These are phyloP conservation scores for Leptothorax acervorum DNA, from an alignment of 2,888 invertebrate species.

Conservation along the genomic window DNA sequence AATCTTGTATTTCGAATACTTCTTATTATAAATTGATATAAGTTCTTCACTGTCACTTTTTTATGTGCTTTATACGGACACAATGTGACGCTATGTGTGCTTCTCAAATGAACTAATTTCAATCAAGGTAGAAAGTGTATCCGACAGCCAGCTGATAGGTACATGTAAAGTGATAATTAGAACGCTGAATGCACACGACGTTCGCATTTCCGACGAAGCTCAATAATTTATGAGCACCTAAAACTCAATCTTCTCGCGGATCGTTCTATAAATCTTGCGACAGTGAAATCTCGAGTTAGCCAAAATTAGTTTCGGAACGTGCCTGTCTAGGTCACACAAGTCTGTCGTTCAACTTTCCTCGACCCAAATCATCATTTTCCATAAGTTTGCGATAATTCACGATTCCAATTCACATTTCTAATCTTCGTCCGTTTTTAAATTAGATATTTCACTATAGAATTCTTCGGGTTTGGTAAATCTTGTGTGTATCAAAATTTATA, in stretches of 20 bases:
- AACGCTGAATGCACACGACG: constrained; percentile 51
- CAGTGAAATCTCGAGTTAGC: constrained; percentile 52
- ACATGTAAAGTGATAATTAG: constrained; percentile 54
- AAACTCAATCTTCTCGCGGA: constrained; percentile 50
- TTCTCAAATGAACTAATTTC: constrained; percentile 41
- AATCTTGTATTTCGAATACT: neutral
- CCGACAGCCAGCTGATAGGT: constrained; percentile 51
- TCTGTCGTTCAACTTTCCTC: constrained; percentile 27
- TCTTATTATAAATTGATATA: constrained; percentile 1
- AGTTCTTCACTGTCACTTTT: neutral
- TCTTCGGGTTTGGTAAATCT: neutral
- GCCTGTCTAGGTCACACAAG: constrained; percentile 46
- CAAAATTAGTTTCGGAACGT: constrained; percentile 51
- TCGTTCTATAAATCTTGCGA: constrained; percentile 54
- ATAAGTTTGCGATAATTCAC: constrained; percentile 32
- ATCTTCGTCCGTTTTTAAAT: neutral
- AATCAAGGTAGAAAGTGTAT: constrained; percentile 47
- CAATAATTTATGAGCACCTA: constrained; percentile 54
- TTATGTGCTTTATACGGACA: neutral
- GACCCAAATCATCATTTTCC: constrained; percentile 43
- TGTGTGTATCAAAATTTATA: neutral
- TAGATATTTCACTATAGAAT: neutral
- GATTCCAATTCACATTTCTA: constrained; percentile 17
- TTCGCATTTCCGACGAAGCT: constrained; percentile 36
- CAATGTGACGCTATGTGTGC: neutral